Percentiles rank a stretch among this genome's conserved stretches.
These are phyloP conservation scores for Agrilus cyanescens DNA, from an alignment of 2,888 invertebrate genomes.

Conservation along the genomic window DNA sequence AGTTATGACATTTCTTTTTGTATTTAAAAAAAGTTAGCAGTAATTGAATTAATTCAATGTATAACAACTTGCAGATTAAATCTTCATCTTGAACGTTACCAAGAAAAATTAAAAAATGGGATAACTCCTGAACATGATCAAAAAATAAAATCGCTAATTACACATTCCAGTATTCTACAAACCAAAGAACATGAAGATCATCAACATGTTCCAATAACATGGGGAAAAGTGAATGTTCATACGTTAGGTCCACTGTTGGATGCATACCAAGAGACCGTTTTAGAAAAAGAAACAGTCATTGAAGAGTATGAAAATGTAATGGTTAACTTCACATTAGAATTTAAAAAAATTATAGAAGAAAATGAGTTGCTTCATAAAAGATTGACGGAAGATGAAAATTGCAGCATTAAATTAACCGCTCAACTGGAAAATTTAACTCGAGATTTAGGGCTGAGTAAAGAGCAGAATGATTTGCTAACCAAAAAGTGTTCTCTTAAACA, in stretches of 20 bases:
- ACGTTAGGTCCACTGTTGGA: constrained; percentile 60
- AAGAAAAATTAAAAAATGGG: constrained; percentile 44
- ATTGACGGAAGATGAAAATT: constrained; percentile 37
- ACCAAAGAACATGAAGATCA: constrained; percentile 30
- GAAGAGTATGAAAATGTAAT: constrained; percentile 58
- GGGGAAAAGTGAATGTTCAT: constrained; percentile 48
- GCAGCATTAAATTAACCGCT: constrained; percentile 34
- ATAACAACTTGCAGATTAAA: constrained; percentile 44
- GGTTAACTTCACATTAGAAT: constrained; percentile 55
- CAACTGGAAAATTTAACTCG: constrained; percentile 35
- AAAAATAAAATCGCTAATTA: constrained; percentile 10
- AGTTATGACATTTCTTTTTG: too few species aligned
- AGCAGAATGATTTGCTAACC: constrained; percentile 36
- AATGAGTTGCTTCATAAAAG: constrained; percentile 51
- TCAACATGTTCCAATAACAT: constrained; percentile 37
- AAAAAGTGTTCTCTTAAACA: constrained; percentile 60
- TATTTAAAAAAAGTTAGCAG: neutral
- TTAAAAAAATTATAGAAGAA: constrained; percentile 57
- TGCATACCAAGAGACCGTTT: constrained; percentile 66
- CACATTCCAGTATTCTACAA: constrained; percentile 9
- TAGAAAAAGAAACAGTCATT: constrained; percentile 64
- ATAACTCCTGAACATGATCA: constrained; percentile 9
- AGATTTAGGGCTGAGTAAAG: constrained; percentile 29
- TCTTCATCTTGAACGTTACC: constrained; percentile 64
- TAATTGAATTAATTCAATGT: constrained; percentile 11